Base-by-base conservation (phyloP, 2,888 invertebrate species). In the Elegia similella region DNA sequence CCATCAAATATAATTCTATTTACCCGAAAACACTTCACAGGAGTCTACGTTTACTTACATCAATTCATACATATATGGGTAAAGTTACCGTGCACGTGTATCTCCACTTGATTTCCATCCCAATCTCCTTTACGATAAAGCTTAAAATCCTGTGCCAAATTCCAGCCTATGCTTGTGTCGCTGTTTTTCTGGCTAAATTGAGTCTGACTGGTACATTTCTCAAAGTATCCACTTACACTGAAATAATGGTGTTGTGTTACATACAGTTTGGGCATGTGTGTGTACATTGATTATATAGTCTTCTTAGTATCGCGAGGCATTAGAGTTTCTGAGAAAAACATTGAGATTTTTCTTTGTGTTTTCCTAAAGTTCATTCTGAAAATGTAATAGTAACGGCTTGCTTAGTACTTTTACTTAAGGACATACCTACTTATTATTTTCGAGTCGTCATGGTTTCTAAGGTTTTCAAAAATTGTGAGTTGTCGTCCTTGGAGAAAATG, bases 1-100 rank as follows among this genome's bases (percentile, higher is more conserved):
- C 15, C 32, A n/a, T 8, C 38, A 30, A 16, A 48, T 8, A 32
- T 32, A 30, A 48, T 46, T 48, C 7, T 32, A 32, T 30, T 48
- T 48, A 30, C 48, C 6, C n/a, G n/a, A 32, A 42, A 57, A 52
- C 56, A 52, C 44, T 42, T 30, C 46, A 42, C 55, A 46, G 2
- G 43, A 30, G 17, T 56, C 44, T 44, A 54, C 52, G 38, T 57
- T 54, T 48, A 59, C 62, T 53, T 53, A 57, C 59, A 58, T 54
- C 57, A 62, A 62, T 59, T 61, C 56, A 53, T 50, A 50, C 55
- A 32, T 56, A 50, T 17, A 54, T 43, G 29, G 47, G 42, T 48
- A 32, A 50, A n/a, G 54, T 62, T 56, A 56, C 59, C 17, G 7
- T 23, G 30, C 5, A 1, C 7, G 15, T 16, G 29, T 15, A 12